phyloP scores from a whole-genome alignment of 2,888 invertebrate genomes.

The Chymomyza amoena region DNA sequence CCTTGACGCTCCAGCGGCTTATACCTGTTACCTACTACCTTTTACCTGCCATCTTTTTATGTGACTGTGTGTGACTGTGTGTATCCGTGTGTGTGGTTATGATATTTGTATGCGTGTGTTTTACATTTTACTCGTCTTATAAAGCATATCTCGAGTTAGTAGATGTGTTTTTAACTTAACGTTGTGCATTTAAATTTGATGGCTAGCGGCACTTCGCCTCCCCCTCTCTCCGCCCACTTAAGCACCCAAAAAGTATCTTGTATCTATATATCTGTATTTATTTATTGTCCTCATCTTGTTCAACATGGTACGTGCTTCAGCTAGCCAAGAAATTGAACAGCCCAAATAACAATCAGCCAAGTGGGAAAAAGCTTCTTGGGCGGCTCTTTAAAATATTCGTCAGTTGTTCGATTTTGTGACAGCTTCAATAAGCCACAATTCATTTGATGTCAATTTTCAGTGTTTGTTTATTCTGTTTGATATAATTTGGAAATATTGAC shows the following conservation, averaged over 20 bases:
- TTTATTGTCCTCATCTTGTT: conserved; percentile 29
- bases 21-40: not conserved
- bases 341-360: not conserved
- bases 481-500: conserved; percentile 51
- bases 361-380: not conserved
- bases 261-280: conserved; percentile 32
- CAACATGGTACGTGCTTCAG: conserved; percentile 4
- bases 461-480: conserved; percentile 46
- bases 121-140: conserved; percentile 5
- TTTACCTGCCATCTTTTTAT: not conserved
- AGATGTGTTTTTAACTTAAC: conserved; percentile 46
- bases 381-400: not conserved
- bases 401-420: conserved; percentile 16
- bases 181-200: conserved; percentile 71
- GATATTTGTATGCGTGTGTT: conserved; percentile 5
- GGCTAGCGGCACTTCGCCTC: conserved; percentile 45
- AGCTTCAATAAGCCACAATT: conserved; percentile 39
- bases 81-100: not conserved
- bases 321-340: not conserved
- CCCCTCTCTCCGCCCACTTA: too few relatives aligned
- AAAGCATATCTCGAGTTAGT: not conserved
- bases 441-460: conserved; percentile 33
- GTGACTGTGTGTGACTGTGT: conserved; percentile 3
- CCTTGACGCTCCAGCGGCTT: conserved; percentile 27
- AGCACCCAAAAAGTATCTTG: not conserved